phyloP scores from a whole-genome alignment of 2,113 vertebrate species.

The Pseudolaguvia tuberculata region DNA sequence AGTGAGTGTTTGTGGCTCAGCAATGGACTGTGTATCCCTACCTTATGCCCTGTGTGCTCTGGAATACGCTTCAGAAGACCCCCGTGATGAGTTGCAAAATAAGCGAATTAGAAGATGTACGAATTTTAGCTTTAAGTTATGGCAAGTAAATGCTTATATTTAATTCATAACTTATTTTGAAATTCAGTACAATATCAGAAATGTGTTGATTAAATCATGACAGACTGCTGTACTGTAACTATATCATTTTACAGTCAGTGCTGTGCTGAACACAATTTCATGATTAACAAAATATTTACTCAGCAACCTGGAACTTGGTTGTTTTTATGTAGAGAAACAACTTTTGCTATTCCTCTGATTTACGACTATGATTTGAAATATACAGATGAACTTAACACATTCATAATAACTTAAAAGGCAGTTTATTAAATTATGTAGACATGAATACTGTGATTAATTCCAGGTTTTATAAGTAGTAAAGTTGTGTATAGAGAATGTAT shows the following conservation, averaged over 20 bases:
- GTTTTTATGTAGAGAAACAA: not conserved
- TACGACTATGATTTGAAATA: not conserved
- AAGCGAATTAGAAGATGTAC: too few relatives aligned
- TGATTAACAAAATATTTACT: not conserved
- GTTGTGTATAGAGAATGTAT: not conserved
- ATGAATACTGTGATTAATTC: not conserved
- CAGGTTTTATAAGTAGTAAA: conserved; percentile 25
- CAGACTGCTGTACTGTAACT: not conserved
- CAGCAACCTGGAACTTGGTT: not conserved
- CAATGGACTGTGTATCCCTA: too few relatives aligned
- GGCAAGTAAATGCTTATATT: not conserved
- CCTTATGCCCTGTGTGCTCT: too few relatives aligned
- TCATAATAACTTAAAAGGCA: not conserved
- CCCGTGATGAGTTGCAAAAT: too few relatives aligned
- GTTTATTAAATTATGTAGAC: not conserved
- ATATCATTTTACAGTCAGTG: not conserved
- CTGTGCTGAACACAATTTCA: too few relatives aligned
- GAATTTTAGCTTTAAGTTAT: conserved; percentile 7
- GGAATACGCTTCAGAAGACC: too few relatives aligned
- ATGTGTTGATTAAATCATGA: not conserved
- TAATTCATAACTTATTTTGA: not conserved
- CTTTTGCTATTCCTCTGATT: not conserved
- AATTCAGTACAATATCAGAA: conserved; percentile 1
- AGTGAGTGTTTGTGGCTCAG: too few relatives aligned
- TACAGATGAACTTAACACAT: not conserved